A percentile compares a stretch with the other conserved stretches of the same genome.
Evolutionary conservation across 2,113 vertebrate genomes (phyloP).

Genomic region (Eptesicus fuscus): DNA sequence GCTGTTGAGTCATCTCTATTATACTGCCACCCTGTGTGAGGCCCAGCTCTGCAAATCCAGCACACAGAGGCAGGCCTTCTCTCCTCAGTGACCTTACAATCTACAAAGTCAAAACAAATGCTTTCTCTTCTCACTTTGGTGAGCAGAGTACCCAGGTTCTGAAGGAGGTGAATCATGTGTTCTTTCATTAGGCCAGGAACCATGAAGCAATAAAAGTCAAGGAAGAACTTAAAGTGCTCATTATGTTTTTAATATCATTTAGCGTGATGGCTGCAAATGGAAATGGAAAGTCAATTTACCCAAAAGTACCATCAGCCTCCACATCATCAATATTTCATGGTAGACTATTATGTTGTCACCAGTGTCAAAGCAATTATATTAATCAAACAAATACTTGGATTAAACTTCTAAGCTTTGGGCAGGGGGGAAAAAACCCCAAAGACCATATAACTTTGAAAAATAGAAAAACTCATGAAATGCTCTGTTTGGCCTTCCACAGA

Average conservation of each 20-base stretch:
- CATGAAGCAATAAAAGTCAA: neutral
- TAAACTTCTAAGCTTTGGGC: neutral
- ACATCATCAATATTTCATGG: neutral
- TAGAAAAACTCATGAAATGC: neutral
- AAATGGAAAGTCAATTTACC: neutral
- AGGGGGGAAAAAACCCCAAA: neutral
- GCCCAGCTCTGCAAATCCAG: neutral
- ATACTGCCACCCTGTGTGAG: neutral
- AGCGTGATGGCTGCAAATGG: neutral
- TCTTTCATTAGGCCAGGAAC: neutral
- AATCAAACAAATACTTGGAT: neutral
- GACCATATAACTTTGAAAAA: neutral
- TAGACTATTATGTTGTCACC: neutral
- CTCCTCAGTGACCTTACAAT: neutral
- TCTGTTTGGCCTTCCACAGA: constrained; percentile 80
- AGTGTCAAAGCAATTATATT: neutral
- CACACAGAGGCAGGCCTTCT: neutral
- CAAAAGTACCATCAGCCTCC: neutral
- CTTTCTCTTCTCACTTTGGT: neutral
- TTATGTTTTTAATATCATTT: neutral
- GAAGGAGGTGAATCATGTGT: neutral
- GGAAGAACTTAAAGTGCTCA: neutral
- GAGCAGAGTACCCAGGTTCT: neutral
- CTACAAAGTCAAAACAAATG: neutral
- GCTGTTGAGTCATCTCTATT: constrained; percentile 37